phyloP scores from a whole-genome alignment of 2,113 vertebrate species.

The Nesoenas mayeri region DNA sequence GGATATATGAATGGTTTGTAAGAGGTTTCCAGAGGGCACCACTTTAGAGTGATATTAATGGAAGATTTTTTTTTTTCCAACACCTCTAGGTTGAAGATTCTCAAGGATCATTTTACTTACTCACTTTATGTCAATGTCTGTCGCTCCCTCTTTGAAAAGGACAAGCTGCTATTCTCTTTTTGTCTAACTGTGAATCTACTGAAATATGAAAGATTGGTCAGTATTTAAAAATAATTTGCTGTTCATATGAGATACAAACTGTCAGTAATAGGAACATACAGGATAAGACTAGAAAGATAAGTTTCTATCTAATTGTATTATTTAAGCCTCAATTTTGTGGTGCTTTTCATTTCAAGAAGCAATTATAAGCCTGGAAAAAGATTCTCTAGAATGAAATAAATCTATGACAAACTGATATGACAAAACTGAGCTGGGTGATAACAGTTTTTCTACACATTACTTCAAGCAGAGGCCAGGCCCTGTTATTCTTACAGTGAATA shows the following conservation, averaged over 20 bases:
- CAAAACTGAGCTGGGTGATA: not conserved
- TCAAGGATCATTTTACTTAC: conserved; percentile 89
- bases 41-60: not conserved
- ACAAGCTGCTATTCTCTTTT: conserved; percentile 92
- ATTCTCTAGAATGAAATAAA: not conserved
- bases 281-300: not conserved
- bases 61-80: not conserved
- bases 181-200: conserved; percentile 86
- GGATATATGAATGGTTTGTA: not conserved
- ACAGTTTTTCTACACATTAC: not conserved
- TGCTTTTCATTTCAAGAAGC: not conserved
- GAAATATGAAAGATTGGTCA: conserved; percentile 78
- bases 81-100: conserved; percentile 79
- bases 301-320: not conserved
- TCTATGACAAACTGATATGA: not conserved
- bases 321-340: not conserved
- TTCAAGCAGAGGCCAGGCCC: not conserved
- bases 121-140: conserved; percentile 87
- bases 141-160: conserved; percentile 92
- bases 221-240: conserved; percentile 2
- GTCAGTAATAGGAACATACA: not conserved
- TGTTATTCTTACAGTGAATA: not conserved
- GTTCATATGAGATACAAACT: not conserved
- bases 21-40: not conserved
- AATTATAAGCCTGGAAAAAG: not conserved